Base-by-base conservation (phyloP, 2,888 invertebrate species). In the Epsilonema sp. region DNA sequence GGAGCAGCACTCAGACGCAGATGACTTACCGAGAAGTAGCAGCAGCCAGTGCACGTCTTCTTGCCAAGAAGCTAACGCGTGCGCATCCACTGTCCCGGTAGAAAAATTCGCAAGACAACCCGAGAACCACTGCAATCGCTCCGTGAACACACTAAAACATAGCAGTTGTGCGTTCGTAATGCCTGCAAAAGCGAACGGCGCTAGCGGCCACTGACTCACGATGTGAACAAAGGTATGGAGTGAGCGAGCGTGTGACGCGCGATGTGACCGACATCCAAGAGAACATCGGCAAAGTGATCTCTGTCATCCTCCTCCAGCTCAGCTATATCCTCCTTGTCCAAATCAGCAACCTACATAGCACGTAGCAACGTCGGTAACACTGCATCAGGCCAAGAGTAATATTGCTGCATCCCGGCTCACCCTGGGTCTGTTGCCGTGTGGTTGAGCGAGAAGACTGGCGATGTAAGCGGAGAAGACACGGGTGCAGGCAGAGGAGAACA, bases 11-110 rank as follows among this genome's bases (percentile, higher is more conserved):
- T n/a, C n/a, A n/a, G n/a, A n/a, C n/a, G n/a, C n/a, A n/a, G n/a
- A n/a, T n/a, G n/a, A n/a, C n/a, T 44, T 48, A 68, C 72, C 70
- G 42, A 71, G 59, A 45, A 87, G 76, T 58, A 89, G 74, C 24
- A 86, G 68, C 25, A 82, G 74, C 89, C 87, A 89, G 65, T 87
- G 85, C 22, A 87, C 67, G 67, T 87, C 86, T 69, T 89, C 87
- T 61, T 82, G 83, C 26, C 86, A 67, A 44, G 71, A 73, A 49
- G 76, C 73, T 25, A 82, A 62, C 46, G n/a, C n/a, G n/a, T n/a
- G n/a, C n/a, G n/a, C n/a, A n/a, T n/a, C n/a, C n/a, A n/a, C n/a
- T n/a, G n/a, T n/a, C n/a, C n/a, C n/a, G n/a, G n/a, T n/a, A n/a
- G n/a, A n/a, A n/a, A n/a, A n/a, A n/a, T n/a, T n/a, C n/a, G n/a